These are phyloP conservation scores for Apamea sordens DNA, from an alignment of 2,888 invertebrate genomes.

Conservation along the genomic window DNA sequence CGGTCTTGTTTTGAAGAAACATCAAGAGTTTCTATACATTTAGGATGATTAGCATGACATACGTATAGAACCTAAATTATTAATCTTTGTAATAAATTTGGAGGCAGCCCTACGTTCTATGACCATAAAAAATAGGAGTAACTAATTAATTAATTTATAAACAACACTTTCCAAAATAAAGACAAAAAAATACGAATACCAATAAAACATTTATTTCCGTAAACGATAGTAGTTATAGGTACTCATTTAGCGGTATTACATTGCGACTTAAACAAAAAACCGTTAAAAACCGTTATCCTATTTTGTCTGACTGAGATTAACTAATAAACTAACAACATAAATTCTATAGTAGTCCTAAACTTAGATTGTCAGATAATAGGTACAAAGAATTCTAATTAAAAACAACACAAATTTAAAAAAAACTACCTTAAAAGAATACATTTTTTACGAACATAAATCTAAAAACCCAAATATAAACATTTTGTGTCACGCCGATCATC, in stretches of 20 bases:
- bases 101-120: neutral
- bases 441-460: neutral
- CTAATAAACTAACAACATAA: neutral
- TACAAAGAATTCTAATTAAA: neutral
- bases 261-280: neutral
- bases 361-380: neutral
- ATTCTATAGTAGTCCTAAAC: neutral
- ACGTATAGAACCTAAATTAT: neutral
- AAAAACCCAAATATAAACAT: neutral
- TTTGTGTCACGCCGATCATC: neutral
- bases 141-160: neutral
- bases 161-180: neutral
- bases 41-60: conserved; percentile 1
- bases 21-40: neutral
- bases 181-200: neutral
- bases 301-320: neutral
- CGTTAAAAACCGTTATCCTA: no score
- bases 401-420: no score
- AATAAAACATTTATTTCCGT: neutral
- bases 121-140: neutral
- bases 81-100: neutral
- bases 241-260: no score
- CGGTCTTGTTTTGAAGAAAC: neutral
- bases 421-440: neutral
- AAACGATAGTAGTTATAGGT: neutral